Percentiles rank a stretch among this genome's conserved stretches.
phyloP scores from a whole-genome alignment of 1,140 invertebrate genomes.

The Sitophilus oryzae region DNA sequence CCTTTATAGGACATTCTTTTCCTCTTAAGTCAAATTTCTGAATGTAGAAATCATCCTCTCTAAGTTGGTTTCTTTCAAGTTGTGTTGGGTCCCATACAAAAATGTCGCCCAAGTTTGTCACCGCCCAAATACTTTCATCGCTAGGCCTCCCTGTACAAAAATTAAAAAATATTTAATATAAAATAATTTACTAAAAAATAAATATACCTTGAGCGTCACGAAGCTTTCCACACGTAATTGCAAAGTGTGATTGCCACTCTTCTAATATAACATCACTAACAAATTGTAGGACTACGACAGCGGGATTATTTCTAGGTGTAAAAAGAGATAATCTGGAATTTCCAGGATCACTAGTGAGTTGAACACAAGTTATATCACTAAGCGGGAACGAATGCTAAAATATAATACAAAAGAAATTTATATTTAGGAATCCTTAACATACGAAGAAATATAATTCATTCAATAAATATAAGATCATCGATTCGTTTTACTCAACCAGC shows the following conservation, averaged over 20 bases:
- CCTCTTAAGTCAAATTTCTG: conserved; percentile 65
- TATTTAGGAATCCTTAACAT: too few species aligned
- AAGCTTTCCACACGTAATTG: conserved; percentile 47
- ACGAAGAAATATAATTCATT: too few species aligned
- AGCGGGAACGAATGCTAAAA: conserved; percentile 56
- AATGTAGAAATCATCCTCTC: conserved; percentile 47
- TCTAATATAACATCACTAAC: conserved; percentile 73
- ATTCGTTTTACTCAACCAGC: too few species aligned
- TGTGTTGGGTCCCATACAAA: conserved; percentile 68
- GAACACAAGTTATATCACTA: conserved; percentile 67
- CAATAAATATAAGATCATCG: too few species aligned
- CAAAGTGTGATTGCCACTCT: conserved; percentile 77
- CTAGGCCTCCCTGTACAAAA: conserved; percentile 52
- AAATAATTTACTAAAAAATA: too few species aligned
- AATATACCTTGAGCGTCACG: conserved; percentile 30
- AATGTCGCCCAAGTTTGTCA: conserved; percentile 72
- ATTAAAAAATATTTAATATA: not conserved
- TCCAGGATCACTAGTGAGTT: conserved; percentile 70
- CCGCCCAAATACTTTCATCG: conserved; percentile 67
- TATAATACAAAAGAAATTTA: conserved; percentile 1
- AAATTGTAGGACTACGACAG: conserved; percentile 65
- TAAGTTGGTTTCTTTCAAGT: conserved; percentile 43
- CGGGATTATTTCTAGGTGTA: conserved; percentile 54
- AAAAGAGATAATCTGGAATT: conserved; percentile 65
- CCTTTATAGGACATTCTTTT: conserved; percentile 59